Evolutionary conservation across 2,797 vertebrate species (phyloP).

Genomic region (Psittacula derbiana): DNA sequence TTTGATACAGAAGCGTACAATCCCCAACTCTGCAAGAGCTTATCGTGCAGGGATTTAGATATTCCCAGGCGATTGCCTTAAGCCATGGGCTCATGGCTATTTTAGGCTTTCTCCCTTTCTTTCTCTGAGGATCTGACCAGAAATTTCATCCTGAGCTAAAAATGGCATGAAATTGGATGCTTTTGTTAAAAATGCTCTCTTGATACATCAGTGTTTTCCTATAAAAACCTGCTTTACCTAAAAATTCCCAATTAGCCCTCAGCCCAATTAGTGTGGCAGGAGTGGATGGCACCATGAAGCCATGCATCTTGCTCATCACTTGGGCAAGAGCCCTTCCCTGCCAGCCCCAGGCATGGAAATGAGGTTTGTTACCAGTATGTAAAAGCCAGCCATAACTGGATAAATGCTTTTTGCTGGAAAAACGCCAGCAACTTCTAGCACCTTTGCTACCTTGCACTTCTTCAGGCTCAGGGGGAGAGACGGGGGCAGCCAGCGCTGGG

Average conservation of each 20-base stretch:
- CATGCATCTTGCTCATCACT: not conserved
- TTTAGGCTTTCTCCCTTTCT: slow-evolving; percentile 19
- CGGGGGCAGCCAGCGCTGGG: not conserved
- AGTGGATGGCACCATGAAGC: not conserved
- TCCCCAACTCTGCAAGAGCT: slow-evolving; percentile 4
- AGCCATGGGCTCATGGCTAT: not conserved
- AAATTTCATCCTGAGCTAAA: slow-evolving; percentile 9
- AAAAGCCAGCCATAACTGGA: not conserved
- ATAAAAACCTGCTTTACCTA: not conserved
- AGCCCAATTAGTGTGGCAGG: not conserved
- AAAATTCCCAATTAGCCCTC: not conserved
- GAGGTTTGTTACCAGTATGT: not conserved
- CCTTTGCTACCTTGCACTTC: not conserved
- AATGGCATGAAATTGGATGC: not conserved
- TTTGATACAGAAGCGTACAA: not conserved
- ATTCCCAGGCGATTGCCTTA: not conserved
- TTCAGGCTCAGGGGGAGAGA: not conserved
- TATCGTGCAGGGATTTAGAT: not conserved
- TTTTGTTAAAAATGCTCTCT: not conserved
- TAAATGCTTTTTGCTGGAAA: not conserved
- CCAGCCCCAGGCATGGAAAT: not conserved
- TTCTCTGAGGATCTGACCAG: not conserved
- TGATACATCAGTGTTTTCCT: not conserved
- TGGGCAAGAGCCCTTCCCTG: not conserved
- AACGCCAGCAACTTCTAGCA: not conserved